Base-by-base conservation (phyloP, 2,888 invertebrate species). In the Oscheius sp. region DNA sequence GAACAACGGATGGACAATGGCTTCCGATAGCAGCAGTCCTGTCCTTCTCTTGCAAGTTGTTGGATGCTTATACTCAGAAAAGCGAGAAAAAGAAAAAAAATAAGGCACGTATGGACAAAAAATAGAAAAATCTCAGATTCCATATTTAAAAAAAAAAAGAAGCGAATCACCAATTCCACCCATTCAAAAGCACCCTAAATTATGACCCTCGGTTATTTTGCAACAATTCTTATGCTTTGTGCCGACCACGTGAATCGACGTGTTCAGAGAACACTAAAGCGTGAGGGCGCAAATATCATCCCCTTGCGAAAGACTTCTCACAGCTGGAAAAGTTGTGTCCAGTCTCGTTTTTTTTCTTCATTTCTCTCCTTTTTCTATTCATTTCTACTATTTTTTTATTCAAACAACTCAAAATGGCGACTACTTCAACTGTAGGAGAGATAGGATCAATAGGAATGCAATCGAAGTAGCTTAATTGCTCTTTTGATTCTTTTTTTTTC, bases 291-390 rank as follows among this genome's bases (percentile, higher is more conserved):
- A 54, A 54, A 54, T 54, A 54, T 54, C 54, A 54, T 54, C 54
- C 54, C 36, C 54, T 54, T 54, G 30, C 54, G 54, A 54, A 54
- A 54, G 47, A 12, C n/a, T n/a, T n/a, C n/a, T n/a, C n/a, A n/a
- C 30, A 36, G 33, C 33, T 24, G 33, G 14, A 8, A 12, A 12
- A 51, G 32, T 22, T 24, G 20, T 17, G 20, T 33, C 30, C 17
- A 17, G 33, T 36, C 32, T 20, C 33, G 2, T n/a, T 32, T 33
- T 33, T 36, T 20, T 54, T 3, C 32, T 17, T 33, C 33, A 54
- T 54, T 54, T 33, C 45, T 6, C 45, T 17, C 8, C 45, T 17
- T 14, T 14, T 14, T 17, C 20, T 47, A 12, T 28, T 32, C 54
- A 2, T 5, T 33, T 20, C 54, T 33, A 6, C 36, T 30, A n/a